Base-by-base conservation (phyloP, 2,888 invertebrate species). In the Stenchaetothrips biformis region DNA sequence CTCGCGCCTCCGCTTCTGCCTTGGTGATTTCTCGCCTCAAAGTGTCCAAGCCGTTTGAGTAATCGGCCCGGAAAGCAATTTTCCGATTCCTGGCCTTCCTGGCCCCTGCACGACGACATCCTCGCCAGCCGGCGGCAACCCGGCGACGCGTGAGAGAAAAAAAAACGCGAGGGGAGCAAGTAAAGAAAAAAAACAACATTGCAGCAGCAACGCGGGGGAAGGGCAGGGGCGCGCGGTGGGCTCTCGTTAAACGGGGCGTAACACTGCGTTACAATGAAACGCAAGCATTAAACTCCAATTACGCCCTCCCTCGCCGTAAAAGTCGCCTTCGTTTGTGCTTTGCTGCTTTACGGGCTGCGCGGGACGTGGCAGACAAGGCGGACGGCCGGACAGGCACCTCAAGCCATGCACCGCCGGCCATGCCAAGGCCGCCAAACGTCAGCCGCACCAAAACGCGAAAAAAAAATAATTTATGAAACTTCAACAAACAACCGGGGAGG, bases 261-360 rank as follows among this genome's bases (percentile, higher is more conserved):
- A 74, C 67, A 74, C 21, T 74, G 67, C 67, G 67, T 74, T 74
- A 74, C 67, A 74, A 74, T 74, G 67, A 74, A 74, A 74, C 67
- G 25, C 67, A 74, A 74, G 67, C 67, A 74, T 74, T 74, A 74
- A 74, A 74, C 21, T 74, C 67, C 67, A 74, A 74, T 74, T 74
- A 74, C 67, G 67, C 59, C 59, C 67, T 21, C 11, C 25, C 67
- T 74, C 67, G 67, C 67, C 67, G 67, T 74, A 74, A 74, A 74
- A 74, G 67, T 74, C 67, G 21, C 67, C 67, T 74, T 74, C 67
- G 67, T 74, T 74, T 74, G 67, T 74, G 67, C 67, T 74, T 74
- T 74, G 25, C 67, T 74, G 67, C 67, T 74, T 74, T 74, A 74
- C 67, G 67, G 25, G 67, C 67, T 21, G 21, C 25, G 25, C 67